These are phyloP conservation scores for Pegoplata infirma DNA, from an alignment of 2,888 invertebrate genomes.

Conservation along the genomic window DNA sequence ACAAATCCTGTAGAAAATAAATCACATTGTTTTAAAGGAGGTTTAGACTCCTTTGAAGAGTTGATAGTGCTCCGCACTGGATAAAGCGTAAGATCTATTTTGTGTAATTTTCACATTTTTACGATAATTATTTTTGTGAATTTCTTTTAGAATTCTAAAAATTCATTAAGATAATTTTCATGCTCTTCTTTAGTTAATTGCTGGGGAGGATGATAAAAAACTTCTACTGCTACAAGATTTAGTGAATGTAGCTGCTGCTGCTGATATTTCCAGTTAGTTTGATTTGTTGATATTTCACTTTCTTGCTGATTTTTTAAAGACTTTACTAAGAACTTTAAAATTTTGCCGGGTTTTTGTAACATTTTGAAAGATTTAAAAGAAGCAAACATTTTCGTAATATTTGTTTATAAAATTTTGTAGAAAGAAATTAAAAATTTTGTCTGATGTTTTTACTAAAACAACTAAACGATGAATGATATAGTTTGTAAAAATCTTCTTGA, in stretches of 20 bases:
- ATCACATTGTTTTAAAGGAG: not conserved
- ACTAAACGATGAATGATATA: not conserved
- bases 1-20: not conserved
- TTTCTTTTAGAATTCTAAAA: slow-evolving; percentile 58
- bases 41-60: slow-evolving; percentile 14
- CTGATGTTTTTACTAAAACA: not conserved
- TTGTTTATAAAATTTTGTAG: no score
- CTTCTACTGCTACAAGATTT: no score
- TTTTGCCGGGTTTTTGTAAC: not conserved
- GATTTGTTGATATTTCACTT: no score
- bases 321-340: not conserved
- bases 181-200: slow-evolving; percentile 66
- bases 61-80: not conserved
- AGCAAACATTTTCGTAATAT: slow-evolving; percentile 7
- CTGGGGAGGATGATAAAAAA: not conserved
- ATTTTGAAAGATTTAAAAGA: not conserved
- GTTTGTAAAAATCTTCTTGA: not conserved
- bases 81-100: not conserved
- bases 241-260: no score
- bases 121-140: no score
- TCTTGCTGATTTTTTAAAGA: not conserved
- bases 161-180: slow-evolving; percentile 69
- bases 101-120: not conserved
- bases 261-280: no score
- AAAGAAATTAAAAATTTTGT: not conserved